Evolutionary conservation across 2,113 vertebrate species (phyloP), one percentile per base, ranked within the genome.

Genomic region (Porphyrio hochstetteri): DNA sequence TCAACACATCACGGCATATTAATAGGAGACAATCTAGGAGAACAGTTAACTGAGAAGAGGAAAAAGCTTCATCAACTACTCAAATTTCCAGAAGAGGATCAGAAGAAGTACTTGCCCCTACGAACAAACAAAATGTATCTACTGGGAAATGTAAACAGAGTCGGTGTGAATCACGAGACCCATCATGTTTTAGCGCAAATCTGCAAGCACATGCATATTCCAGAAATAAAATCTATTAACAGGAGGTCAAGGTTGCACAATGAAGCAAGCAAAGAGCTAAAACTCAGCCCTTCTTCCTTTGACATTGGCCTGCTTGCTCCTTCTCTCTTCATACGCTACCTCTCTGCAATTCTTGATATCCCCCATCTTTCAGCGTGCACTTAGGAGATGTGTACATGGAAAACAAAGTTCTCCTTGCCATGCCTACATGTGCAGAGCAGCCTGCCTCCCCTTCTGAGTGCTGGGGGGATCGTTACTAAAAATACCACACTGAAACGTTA

Each of bases 211-310:
- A 65, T 29, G 74, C 89, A 79, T 93, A 91, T 95, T 91, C 91
- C 81, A 95, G 92, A 94, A 95, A 94, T 94, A 89, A 96, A 95
- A 93, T 68, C 86, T 91, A 89, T 92, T 94, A 94, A 89, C 77
- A 79, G 70, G 95, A 94, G 86, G 81, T 94, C 88, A 92, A 92
- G 92, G 95, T 48, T 95, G 69, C 65, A 91, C 57, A 46, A 21
- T 35, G 69, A 93, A 88, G 65, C 19, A 89, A 84, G 91, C 69
- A 79, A 86, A 84, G 86, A 88, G 56, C 76, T 94, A 93, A 84
- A 90, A 76, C 36, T 89, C 21, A 5, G 42, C 86, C 53, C 55
- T 65, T 86, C 93, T 74, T 86, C 76, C 35, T 50, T 40, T 40
- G 31, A 38, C 3, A 0, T 16, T 28, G 65, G 53, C 44, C 72